Percentiles rank a stretch among this genome's conserved stretches.
These are phyloP conservation scores for Drosophila lacertosa DNA, from an alignment of 1,140 invertebrate species.

Conservation along the genomic window DNA sequence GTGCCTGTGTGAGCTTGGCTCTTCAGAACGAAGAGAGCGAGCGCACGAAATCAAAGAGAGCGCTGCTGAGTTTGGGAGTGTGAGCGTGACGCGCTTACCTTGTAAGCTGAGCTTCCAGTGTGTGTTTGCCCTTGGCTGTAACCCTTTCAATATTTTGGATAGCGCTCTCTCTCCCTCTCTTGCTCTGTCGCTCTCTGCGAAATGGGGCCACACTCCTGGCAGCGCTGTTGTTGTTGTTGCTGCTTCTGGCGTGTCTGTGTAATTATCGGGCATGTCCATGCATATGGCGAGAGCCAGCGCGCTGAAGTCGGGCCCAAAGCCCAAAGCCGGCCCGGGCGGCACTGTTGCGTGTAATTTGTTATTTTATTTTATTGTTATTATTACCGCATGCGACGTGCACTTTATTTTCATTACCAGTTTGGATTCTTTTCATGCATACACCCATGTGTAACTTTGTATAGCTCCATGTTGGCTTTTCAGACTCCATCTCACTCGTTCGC, in stretches of 20 bases:
- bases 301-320: constrained; percentile 8
- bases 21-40: constrained; percentile 69
- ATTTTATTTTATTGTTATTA: constrained; percentile 84
- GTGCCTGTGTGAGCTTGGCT: constrained; percentile 29
- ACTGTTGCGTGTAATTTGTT: constrained; percentile 83
- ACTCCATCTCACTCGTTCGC: constrained; percentile 2
- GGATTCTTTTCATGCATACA: constrained; percentile 76
- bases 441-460: constrained; percentile 62
- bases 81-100: constrained; percentile 16
- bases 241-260: constrained; percentile 72
- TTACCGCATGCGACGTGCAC: constrained; percentile 82
- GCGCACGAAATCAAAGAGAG: constrained; percentile 23
- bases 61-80: too few species aligned
- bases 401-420: constrained; percentile 83
- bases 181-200: constrained; percentile 41
- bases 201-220: constrained; percentile 65
- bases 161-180: constrained; percentile 26
- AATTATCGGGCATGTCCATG: constrained; percentile 75
- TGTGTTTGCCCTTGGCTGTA: constrained; percentile 53
- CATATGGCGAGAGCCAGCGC: constrained; percentile 33
- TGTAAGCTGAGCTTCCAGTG: constrained; percentile 43
- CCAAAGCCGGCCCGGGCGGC: constrained; percentile 33
- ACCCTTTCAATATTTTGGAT: constrained; percentile 47
- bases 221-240: constrained; percentile 66
- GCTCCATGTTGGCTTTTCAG: constrained; percentile 24